Conservation (phyloP, 1,140 invertebrate species). For the Drosophila kepulauana region DNA sequence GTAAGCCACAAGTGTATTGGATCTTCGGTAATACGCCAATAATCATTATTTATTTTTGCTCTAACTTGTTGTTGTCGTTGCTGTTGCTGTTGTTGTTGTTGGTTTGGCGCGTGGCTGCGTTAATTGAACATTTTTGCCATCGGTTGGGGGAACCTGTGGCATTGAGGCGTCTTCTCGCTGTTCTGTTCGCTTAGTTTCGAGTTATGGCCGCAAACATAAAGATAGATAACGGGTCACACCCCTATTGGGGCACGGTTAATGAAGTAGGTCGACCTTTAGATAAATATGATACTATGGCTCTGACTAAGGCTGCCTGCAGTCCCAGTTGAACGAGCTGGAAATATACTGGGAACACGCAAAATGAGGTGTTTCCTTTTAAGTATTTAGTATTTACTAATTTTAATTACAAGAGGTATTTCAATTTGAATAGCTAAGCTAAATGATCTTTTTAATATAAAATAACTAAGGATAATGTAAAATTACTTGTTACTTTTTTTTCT, state of each 20-base stretch:
- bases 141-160: slow-evolving; percentile 9
- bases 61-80: slow-evolving; percentile 1
- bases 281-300: neutral
- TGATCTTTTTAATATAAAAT: too few species aligned
- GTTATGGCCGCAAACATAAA: neutral
- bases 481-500: too few species aligned
- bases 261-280: slow-evolving; percentile 5
- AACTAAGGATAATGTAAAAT: too few species aligned
- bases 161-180: slow-evolving; percentile 16
- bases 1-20: neutral
- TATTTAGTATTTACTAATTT: too few species aligned
- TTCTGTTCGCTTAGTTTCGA: slow-evolving; percentile 1
- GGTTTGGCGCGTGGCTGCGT: slow-evolving; percentile 43
- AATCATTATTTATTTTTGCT: slow-evolving; percentile 12
- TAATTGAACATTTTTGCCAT: slow-evolving; percentile 58
- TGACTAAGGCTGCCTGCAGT: neutral
- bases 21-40: neutral
- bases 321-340: neutral
- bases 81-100: slow-evolving; percentile 3
- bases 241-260: slow-evolving; percentile 7
- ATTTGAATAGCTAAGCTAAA: too few species aligned
- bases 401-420: too few species aligned
- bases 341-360: neutral
- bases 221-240: slow-evolving; percentile 2
- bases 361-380: neutral